These are phyloP conservation scores for Saturnia japonica DNA, from an alignment of 2,888 invertebrate species.

Conservation along the genomic window DNA sequence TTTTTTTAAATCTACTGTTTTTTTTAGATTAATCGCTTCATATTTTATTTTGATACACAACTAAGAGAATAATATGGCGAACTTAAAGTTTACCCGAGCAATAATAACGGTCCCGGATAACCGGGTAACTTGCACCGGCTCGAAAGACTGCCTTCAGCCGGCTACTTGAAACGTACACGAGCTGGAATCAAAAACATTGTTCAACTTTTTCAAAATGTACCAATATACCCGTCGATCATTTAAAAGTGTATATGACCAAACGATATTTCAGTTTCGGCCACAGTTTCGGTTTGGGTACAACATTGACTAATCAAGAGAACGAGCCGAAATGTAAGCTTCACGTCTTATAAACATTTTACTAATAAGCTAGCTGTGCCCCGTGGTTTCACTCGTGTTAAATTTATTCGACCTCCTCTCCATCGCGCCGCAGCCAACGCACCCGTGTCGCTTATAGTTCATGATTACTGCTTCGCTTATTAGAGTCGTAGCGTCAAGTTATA, in stretches of 20 bases:
- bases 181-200: background rate
- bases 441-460: no score
- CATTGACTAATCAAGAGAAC: no score
- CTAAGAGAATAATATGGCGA: conserved; percentile 32
- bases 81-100: conserved; percentile 36
- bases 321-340: no score
- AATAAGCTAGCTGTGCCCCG: no score
- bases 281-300: no score
- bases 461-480: no score
- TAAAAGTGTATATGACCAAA: background rate
- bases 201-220: background rate
- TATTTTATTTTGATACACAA: conserved; percentile 22
- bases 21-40: background rate
- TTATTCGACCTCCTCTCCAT: no score
- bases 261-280: no score
- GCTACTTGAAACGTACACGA: background rate
- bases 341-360: no score
- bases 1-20: background rate
- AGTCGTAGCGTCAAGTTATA: no score
- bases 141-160: background rate
- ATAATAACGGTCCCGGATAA: conserved; percentile 32
- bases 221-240: background rate
- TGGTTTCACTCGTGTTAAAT: no score
- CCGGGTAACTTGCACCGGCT: background rate
- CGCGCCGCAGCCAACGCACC: no score